phyloP scores from a whole-genome alignment of 2,888 invertebrate species.

The Endomychus coccineus region DNA sequence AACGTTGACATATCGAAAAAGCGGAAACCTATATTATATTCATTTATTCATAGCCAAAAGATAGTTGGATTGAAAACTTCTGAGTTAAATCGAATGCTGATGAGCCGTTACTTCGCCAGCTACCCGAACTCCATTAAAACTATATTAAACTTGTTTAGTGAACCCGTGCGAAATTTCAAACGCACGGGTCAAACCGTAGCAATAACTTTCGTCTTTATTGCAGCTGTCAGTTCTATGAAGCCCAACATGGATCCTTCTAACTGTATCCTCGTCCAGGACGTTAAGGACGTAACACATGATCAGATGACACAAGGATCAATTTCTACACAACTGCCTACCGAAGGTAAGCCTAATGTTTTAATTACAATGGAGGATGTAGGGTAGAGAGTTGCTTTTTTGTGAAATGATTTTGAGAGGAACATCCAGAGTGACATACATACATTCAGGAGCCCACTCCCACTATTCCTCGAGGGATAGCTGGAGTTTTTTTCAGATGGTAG shows the following conservation, averaged over 20 bases:
- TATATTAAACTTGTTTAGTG: conserved; percentile 15
- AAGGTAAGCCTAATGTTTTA: conserved; percentile 48
- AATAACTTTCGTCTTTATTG: conserved; percentile 40
- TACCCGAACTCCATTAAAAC: conserved; percentile 15
- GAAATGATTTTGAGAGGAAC: neutral
- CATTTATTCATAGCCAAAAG: too few relatives aligned
- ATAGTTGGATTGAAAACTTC: too few relatives aligned
- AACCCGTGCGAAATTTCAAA: too few relatives aligned
- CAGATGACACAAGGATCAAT: conserved; percentile 71
- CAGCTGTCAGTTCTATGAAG: conserved; percentile 87
- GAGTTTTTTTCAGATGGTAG: too few relatives aligned
- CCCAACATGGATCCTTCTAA: conserved; percentile 81
- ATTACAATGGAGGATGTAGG: neutral
- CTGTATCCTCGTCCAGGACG: conserved; percentile 85
- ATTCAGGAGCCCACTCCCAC: too few relatives aligned
- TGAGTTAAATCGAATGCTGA: too few relatives aligned
- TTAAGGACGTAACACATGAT: conserved; percentile 80
- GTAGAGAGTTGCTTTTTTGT: neutral
- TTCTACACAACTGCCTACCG: conserved; percentile 63
- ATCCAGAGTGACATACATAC: too few relatives aligned
- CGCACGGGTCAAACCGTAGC: too few relatives aligned
- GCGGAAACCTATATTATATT: too few relatives aligned
- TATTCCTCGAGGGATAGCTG: too few relatives aligned
- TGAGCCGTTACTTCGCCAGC: too few relatives aligned
- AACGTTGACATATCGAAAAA: too few relatives aligned